These are phyloP conservation scores for Mesoclemmys tuberculata DNA, from an alignment of 2,113 vertebrate genomes.

Conservation along the genomic window DNA sequence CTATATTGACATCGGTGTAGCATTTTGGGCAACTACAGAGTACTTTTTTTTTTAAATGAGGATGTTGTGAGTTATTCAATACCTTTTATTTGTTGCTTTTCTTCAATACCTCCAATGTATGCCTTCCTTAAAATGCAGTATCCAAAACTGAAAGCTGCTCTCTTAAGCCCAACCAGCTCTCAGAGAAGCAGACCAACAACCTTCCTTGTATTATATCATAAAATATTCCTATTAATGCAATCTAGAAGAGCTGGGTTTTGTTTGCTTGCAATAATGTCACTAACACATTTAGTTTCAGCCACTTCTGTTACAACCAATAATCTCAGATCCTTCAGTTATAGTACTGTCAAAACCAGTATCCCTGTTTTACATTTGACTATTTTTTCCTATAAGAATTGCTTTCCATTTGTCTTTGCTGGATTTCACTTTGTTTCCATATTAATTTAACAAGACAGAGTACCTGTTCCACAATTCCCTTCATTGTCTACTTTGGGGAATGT, in stretches of 20 bases:
- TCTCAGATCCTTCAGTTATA: conserved; percentile 23
- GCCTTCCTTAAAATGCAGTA: background rate
- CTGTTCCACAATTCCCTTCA: background rate
- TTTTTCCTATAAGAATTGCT: background rate
- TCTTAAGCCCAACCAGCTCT: background rate
- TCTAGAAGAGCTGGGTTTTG: background rate
- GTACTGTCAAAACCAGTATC: background rate
- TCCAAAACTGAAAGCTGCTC: background rate
- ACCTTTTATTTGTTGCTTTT: background rate
- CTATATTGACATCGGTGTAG: background rate
- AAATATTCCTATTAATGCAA: background rate
- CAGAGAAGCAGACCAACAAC: background rate
- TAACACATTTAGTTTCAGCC: background rate
- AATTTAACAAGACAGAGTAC: background rate
- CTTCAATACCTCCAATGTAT: background rate
- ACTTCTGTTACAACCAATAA: background rate
- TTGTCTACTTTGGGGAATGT: rapidly evolving
- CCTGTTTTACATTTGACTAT: background rate
- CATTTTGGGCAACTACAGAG: background rate
- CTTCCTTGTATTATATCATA: background rate
- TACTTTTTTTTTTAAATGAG: background rate
- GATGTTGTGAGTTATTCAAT: background rate
- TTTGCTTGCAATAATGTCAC: background rate
- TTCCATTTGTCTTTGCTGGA: background rate
- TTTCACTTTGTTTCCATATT: background rate